These are phyloP conservation scores for Martes martes DNA, from an alignment of 2,113 vertebrate genomes.

Conservation along the genomic window DNA sequence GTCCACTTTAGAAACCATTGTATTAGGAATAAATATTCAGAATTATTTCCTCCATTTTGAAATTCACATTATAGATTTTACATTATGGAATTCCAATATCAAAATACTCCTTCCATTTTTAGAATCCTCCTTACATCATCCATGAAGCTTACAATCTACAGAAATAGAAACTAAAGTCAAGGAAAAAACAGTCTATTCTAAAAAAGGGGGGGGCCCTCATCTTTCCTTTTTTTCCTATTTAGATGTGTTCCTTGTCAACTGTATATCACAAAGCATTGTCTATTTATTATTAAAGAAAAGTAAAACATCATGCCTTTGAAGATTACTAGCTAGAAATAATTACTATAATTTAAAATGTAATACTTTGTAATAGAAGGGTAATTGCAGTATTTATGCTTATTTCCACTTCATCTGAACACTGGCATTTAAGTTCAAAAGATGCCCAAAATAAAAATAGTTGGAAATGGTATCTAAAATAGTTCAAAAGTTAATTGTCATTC, in stretches of 20 bases:
- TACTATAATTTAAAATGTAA: slow-evolving; percentile 35
- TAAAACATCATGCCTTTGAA: slow-evolving; percentile 28
- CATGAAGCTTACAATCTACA: not conserved
- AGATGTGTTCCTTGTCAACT: not conserved
- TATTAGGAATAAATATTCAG: not conserved
- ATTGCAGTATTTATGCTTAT: slow-evolving; percentile 16
- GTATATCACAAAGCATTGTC: not conserved
- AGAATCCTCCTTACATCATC: not conserved
- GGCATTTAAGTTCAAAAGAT: not conserved
- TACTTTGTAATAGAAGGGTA: slow-evolving; percentile 23
- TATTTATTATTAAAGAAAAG: slow-evolving; percentile 13
- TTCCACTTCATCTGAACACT: not conserved
- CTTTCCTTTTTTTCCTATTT: not conserved
- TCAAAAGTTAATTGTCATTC: not conserved
- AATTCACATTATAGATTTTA: not conserved
- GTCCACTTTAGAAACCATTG: not conserved
- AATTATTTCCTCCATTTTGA: not conserved
- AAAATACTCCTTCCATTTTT: not conserved
- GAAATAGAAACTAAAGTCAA: not conserved
- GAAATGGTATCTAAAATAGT: not conserved
- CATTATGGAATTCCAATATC: not conserved
- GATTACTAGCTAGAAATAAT: slow-evolving; percentile 39
- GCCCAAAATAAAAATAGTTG: not conserved
- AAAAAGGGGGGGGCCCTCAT: not conserved
- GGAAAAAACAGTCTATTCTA: not conserved